phyloP scores from a whole-genome alignment of 53 echinoderm and acorn worm species.

The Holothuria scabra region DNA sequence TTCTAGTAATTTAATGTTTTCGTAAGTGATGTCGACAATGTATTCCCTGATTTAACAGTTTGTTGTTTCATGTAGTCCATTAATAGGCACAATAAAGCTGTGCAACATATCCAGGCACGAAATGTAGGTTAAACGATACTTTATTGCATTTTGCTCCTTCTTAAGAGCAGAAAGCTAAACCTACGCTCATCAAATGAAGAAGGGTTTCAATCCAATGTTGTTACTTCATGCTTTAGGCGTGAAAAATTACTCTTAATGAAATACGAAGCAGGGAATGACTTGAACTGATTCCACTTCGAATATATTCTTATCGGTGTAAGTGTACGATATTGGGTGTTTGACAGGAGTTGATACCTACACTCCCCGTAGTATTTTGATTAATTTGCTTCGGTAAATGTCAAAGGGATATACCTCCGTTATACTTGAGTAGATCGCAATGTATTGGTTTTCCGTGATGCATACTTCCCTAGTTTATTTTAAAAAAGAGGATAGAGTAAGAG shows the following conservation, averaged over 20 bases:
- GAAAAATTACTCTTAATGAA: conserved; percentile 18
- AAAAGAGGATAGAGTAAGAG: too few species aligned
- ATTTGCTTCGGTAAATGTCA: conserved; percentile 28
- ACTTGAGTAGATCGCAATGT: neutral
- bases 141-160: neutral
- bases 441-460: too few species aligned
- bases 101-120: neutral
- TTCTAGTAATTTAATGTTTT: too few species aligned
- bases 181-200: too few species aligned
- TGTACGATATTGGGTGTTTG: conserved; percentile 1
- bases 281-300: neutral
- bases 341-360: conserved; percentile 9
- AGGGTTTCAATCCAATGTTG: conserved; percentile 6
- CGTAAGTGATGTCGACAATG: too few species aligned
- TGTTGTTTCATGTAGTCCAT: too few species aligned
- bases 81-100: too few species aligned
- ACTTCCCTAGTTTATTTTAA: too few species aligned
- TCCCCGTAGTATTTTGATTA: conserved; percentile 12
- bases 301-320: neutral
- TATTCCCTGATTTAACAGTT: too few species aligned
- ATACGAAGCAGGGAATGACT: conserved; percentile 10
- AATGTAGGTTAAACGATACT: conserved; percentile 33
- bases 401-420: neutral
- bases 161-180: too few species aligned
- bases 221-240: conserved; percentile 3